Percentiles rank a stretch among this genome's conserved stretches.
Conservation (phyloP, 2,888 invertebrate genomes). For the Pachymerium ferrugineum region DNA sequence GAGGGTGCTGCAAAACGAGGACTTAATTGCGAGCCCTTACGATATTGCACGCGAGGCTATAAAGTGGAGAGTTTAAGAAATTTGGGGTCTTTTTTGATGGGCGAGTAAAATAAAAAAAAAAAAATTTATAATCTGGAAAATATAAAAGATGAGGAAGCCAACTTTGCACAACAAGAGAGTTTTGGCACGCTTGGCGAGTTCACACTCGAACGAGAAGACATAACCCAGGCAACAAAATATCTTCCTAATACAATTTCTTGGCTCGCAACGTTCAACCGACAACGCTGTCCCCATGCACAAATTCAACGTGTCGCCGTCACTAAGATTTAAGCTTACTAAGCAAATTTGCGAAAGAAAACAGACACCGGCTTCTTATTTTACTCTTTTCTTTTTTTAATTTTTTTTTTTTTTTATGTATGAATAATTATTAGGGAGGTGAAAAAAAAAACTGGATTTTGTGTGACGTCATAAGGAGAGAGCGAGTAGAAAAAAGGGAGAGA, state of each 20-base stretch:
- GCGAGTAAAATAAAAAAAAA: too few species aligned
- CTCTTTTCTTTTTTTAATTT: not conserved
- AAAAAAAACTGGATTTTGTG: too few species aligned
- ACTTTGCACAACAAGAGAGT: constrained; percentile 8
- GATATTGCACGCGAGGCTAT: not conserved
- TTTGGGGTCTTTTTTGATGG: not conserved
- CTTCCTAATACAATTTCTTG: constrained; percentile 13
- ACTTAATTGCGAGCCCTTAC: not conserved
- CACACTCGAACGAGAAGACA: constrained; percentile 13
- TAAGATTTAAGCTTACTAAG: not conserved
- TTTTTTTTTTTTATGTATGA: not conserved
- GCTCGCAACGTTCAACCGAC: not conserved
- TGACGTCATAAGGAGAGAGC: not conserved
- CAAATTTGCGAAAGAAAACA: not conserved
- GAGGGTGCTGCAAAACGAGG: not conserved
- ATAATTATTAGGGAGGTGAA: not conserved
- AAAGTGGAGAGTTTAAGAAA: not conserved
- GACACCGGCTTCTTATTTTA: not conserved
- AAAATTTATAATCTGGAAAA: constrained; percentile 13
- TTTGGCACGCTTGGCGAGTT: constrained; percentile 13
- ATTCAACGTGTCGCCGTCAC: constrained; percentile 13
- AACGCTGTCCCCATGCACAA: constrained; percentile 8
- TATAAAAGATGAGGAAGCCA: constrained; percentile 4
- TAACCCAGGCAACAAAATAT: constrained; percentile 13
- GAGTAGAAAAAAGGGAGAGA: too few species aligned